These are phyloP conservation scores for Diarsia mendica DNA, from an alignment of 2,888 invertebrate genomes.

Conservation along the genomic window DNA sequence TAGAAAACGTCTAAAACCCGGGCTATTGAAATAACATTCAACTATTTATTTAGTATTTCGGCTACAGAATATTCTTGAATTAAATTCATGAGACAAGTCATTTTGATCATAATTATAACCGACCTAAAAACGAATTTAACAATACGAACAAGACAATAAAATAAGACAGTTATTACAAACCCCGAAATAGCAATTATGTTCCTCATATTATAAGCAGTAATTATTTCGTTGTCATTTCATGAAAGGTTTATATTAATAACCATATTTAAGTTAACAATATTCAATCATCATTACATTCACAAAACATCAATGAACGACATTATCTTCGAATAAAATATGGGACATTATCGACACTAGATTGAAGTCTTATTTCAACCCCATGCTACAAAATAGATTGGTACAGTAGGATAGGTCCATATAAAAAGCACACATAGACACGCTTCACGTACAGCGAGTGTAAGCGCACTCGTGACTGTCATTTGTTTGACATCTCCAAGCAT, in stretches of 20 bases:
- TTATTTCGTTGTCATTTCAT: background rate
- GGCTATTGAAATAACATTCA: background rate
- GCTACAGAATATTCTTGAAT: background rate
- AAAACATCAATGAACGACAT: conserved; percentile 24
- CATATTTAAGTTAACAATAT: conserved; percentile 1
- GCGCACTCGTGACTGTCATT: background rate
- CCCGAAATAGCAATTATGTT: conserved; percentile 2
- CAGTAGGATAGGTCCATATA: background rate
- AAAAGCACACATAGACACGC: background rate
- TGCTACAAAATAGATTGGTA: background rate
- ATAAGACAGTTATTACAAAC: conserved; percentile 1
- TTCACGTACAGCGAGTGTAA: background rate
- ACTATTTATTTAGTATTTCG: background rate
- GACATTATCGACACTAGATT: background rate
- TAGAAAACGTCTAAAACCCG: background rate
- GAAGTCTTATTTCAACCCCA: conserved; percentile 25
- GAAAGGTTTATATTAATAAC: background rate
- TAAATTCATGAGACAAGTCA: background rate
- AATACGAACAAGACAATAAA: background rate
- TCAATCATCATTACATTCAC: conserved; percentile 28
- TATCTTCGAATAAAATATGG: conserved; percentile 1
- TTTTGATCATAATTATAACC: background rate
- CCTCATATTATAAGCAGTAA: background rate
- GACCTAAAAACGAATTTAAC: background rate
- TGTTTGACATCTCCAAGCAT: background rate